These are phyloP conservation scores for Enhydra lutris DNA, from an alignment of 2,113 vertebrate species.

Conservation along the genomic window DNA sequence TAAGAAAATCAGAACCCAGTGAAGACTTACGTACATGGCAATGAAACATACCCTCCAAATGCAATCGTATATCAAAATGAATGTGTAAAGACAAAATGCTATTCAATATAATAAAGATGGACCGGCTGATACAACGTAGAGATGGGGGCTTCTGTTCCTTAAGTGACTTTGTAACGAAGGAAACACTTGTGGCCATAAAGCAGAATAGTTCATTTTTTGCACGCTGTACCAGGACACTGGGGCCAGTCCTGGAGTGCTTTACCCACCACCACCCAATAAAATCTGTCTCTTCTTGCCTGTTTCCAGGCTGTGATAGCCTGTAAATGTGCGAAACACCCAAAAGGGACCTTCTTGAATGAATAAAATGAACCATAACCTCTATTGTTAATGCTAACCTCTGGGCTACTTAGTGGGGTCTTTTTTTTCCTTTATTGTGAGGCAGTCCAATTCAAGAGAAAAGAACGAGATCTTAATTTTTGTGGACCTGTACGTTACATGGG, in stretches of 20 bases:
- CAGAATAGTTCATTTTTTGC: neutral
- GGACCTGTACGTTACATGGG: neutral
- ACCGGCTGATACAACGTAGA: neutral
- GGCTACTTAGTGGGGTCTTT: neutral
- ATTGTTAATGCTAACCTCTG: neutral
- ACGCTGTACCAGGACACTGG: neutral
- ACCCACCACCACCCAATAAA: neutral
- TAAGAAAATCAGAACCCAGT: neutral
- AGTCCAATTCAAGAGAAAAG: neutral
- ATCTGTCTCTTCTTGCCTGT: neutral
- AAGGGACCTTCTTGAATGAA: neutral
- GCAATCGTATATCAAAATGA: constrained; percentile 34
- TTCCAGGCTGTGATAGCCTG: neutral
- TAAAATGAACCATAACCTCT: neutral
- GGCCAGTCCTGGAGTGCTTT: neutral
- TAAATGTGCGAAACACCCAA: neutral
- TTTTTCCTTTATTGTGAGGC: neutral
- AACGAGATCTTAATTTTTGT: neutral
- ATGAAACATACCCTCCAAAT: constrained; percentile 28
- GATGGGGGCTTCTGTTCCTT: neutral
- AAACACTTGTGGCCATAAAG: neutral
- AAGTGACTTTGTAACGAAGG: neutral
- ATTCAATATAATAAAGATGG: neutral
- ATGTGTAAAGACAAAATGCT: neutral
- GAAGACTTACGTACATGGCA: neutral